Percentiles rank a stretch among this genome's conserved stretches.
These are phyloP conservation scores for Ceyx cyanopectus DNA, from an alignment of 2,113 vertebrate species.

Conservation along the genomic window DNA sequence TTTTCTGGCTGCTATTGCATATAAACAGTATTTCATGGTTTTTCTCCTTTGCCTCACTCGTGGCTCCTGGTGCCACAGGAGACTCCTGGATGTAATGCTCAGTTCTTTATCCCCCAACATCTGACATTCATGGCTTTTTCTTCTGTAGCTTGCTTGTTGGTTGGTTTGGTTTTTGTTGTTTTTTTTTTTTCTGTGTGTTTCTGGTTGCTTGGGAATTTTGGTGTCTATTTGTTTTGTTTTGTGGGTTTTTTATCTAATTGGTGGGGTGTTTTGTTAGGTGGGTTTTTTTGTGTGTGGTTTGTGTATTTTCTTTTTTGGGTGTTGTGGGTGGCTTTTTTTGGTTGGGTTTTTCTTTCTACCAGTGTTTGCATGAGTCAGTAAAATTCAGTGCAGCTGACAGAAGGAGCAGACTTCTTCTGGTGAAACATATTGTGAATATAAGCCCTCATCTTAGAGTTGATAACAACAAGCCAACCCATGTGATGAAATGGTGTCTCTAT, in stretches of 20 bases:
- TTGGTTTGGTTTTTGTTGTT: not conserved
- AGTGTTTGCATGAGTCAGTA: not conserved
- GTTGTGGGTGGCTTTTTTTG: too few species aligned
- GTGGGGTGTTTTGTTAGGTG: too few species aligned
- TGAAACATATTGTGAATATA: not conserved
- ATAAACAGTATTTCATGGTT: not conserved
- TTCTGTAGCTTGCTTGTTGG: not conserved
- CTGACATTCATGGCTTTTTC: not conserved
- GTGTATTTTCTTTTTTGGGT: not conserved
- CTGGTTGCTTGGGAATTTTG: too few species aligned
- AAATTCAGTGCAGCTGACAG: not conserved
- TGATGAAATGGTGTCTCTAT: not conserved
- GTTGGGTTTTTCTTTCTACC: not conserved
- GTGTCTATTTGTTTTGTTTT: not conserved
- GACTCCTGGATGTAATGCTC: not conserved
- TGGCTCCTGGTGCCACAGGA: not conserved
- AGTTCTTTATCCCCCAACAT: not conserved
- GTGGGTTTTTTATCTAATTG: too few species aligned
- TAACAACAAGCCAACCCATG: not conserved
- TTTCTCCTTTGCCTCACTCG: not conserved
- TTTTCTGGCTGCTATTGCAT: not conserved
- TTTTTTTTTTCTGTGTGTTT: not conserved
- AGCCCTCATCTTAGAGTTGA: not conserved
- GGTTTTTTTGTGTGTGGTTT: not conserved
- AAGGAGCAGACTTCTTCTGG: not conserved